A percentile compares a stretch with the other conserved stretches of the same genome.
These are phyloP conservation scores for Pachliopta kotzebuea DNA, from an alignment of 2,888 invertebrate species.

Conservation along the genomic window DNA sequence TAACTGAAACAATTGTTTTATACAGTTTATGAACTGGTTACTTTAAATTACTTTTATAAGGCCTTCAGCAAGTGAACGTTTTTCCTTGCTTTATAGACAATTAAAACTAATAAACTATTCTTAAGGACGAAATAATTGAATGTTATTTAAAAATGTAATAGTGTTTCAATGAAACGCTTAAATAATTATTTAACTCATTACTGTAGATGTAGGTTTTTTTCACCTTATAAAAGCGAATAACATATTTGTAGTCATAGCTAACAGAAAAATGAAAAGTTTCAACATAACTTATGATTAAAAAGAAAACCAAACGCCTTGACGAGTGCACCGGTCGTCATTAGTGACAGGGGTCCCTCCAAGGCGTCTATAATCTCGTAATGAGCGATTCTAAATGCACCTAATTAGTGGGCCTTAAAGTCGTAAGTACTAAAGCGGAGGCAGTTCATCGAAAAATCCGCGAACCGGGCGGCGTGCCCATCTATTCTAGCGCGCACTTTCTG, in stretches of 20 bases:
- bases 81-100: slow-evolving; percentile 8
- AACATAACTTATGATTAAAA: slow-evolving; percentile 8
- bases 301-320: slow-evolving; percentile 3
- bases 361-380: slow-evolving; percentile 17
- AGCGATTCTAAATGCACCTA: slow-evolving; percentile 28
- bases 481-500: slow-evolving; percentile 32
- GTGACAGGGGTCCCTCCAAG: slow-evolving; percentile 8
- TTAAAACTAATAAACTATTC: slow-evolving; percentile 17
- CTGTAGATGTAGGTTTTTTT: background rate
- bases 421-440: slow-evolving; percentile 17
- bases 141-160: background rate
- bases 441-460: slow-evolving; percentile 23
- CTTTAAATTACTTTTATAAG: slow-evolving; percentile 17
- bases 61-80: background rate
- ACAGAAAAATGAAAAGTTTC: background rate
- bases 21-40: slow-evolving; percentile 7
- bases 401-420: slow-evolving; percentile 21
- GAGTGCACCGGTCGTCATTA: slow-evolving; percentile 5
- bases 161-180: background rate
- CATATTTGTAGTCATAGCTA: background rate
- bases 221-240: background rate
- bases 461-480: slow-evolving; percentile 25
- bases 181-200: background rate
- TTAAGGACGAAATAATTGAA: slow-evolving; percentile 1
- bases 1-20: slow-evolving; percentile 7